These are phyloP conservation scores for Parotocinclus haroldoi DNA, from an alignment of 2,797 vertebrate genomes.

Conservation along the genomic window DNA sequence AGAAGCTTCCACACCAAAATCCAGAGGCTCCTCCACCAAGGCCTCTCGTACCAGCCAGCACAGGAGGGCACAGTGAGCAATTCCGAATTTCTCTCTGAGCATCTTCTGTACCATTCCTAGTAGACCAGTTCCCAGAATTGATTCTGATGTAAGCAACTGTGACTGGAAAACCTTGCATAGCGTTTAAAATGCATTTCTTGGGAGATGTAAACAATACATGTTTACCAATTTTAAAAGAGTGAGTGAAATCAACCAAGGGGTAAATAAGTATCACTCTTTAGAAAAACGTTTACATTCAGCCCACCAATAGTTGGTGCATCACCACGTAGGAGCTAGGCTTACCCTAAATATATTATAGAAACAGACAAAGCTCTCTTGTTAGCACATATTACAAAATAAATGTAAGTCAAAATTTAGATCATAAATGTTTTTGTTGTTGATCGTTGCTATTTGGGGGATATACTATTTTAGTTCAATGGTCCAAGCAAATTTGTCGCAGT, in stretches of 20 bases:
- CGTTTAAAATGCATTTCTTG: no score
- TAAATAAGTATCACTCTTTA: constrained; percentile 34
- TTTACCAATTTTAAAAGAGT: constrained; percentile 26
- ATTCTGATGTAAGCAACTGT: no score
- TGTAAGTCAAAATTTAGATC: no score
- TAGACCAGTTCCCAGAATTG: no score
- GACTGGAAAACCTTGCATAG: no score
- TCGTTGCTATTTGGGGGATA: no score
- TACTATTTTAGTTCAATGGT: no score
- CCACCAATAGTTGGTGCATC: constrained; percentile 43
- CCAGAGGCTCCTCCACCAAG: constrained; percentile 81
- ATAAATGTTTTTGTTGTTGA: no score
- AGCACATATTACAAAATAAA: no score
- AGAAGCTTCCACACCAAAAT: constrained; percentile 82
- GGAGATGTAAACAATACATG: constrained; percentile 30
- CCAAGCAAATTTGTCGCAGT: no score
- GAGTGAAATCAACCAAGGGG: not conserved
- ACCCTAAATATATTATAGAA: constrained; percentile 11
- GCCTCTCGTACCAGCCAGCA: constrained; percentile 73
- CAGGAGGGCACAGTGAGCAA: constrained; percentile 82
- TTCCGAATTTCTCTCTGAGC: not conserved
- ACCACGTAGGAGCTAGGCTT: constrained; percentile 3
- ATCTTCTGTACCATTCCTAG: not conserved
- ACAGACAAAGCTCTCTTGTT: not conserved
- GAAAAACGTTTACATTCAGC: constrained; percentile 20